Conservation (phyloP, 2,113 vertebrate genomes). For the Porphyrio hochstetteri region DNA sequence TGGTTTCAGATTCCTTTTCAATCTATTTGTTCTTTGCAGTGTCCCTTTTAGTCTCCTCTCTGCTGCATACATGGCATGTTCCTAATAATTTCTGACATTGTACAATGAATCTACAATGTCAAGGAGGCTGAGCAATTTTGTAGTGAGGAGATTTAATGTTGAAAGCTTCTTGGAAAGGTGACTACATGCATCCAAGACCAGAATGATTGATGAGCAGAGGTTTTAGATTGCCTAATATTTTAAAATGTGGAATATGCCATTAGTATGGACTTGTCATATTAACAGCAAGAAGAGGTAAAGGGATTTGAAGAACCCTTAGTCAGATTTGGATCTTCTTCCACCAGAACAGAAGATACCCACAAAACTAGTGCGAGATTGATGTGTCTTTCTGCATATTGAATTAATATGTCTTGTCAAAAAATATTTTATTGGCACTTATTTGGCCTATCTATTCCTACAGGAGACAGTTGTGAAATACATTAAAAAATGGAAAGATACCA, state of each 20-base stretch:
- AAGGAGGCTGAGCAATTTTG: constrained; percentile 30
- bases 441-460: neutral
- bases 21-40: neutral
- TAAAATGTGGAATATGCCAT: neutral
- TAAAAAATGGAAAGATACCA: neutral
- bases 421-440: neutral
- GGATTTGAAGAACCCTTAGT: neutral
- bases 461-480: neutral
- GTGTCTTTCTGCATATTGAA: neutral
- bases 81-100: constrained; percentile 25
- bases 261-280: neutral
- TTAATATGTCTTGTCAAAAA: neutral
- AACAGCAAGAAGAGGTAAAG: neutral
- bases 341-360: neutral
- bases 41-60: neutral
- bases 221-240: constrained; percentile 1
- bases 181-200: neutral
- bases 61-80: neutral
- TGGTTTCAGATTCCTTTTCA: neutral
- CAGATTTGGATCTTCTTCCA: neutral
- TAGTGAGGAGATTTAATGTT: constrained; percentile 37
- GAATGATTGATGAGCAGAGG: neutral
- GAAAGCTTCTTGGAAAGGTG: constrained; percentile 40
- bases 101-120: neutral
- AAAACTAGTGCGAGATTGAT: neutral